Percentiles rank a stretch among this genome's conserved stretches.
Conservation (phyloP, 2,888 invertebrate genomes). For the Sabatieria punctata region DNA sequence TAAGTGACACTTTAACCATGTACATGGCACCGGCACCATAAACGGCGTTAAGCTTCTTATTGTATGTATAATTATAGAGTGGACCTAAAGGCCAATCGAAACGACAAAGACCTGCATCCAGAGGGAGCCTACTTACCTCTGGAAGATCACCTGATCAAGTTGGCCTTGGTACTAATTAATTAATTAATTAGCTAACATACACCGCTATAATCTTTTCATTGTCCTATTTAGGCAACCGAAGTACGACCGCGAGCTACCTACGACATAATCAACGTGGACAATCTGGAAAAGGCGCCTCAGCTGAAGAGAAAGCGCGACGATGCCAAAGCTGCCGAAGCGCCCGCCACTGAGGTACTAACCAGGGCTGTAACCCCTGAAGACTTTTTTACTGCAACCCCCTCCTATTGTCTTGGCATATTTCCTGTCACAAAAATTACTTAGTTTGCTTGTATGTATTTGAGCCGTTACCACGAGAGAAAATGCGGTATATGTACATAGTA, state of each 20-base stretch:
- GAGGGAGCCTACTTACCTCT: constrained; percentile 29
- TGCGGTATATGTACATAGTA: background rate
- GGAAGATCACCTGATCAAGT: constrained; percentile 30
- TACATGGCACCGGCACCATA: too few species aligned
- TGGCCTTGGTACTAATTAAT: constrained; percentile 28
- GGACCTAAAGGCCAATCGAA: constrained; percentile 26
- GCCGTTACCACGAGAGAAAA: background rate
- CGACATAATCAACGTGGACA: constrained; percentile 17
- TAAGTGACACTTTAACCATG: too few species aligned
- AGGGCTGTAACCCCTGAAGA: background rate
- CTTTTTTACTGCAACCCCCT: background rate
- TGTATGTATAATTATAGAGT: constrained; percentile 21
- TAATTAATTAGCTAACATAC: background rate
- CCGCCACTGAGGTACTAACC: background rate
- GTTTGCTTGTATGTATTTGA: background rate
- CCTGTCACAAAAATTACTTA: too few species aligned
- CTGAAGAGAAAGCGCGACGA: constrained; percentile 13
- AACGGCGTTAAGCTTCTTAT: too few species aligned
- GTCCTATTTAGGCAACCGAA: constrained; percentile 21
- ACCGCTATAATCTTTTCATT: background rate
- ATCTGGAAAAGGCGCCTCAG: constrained; percentile 17
- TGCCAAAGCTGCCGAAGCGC: background rate
- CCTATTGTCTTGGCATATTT: background rate
- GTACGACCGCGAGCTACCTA: constrained; percentile 24
- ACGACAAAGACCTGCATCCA: constrained; percentile 24